Percentiles rank a stretch among this genome's conserved stretches.
Conservation (phyloP, 1,140 invertebrate species). For the Venustaconcha ellipsiformis region DNA sequence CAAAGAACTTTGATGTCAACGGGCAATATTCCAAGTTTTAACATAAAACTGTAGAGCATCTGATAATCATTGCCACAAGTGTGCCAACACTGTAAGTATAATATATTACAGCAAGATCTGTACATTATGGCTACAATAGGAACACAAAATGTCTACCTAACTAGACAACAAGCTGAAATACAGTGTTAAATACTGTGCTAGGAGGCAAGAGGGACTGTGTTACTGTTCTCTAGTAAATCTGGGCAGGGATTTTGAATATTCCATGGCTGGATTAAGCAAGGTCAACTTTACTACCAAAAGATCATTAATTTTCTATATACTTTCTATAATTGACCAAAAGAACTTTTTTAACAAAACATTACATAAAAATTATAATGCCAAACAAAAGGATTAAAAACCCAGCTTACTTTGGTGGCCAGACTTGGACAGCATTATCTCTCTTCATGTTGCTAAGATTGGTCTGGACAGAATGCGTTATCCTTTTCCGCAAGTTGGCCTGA, state of each 20-base stretch:
- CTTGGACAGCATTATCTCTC: slow-evolving; percentile 67
- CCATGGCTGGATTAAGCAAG: not conserved
- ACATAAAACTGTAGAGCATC: no score
- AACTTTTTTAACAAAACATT: not conserved
- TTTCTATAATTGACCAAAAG: not conserved
- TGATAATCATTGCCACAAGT: no score
- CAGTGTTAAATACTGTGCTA: no score
- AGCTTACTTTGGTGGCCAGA: slow-evolving; percentile 68
- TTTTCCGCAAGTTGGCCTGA: slow-evolving; percentile 67
- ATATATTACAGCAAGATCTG: no score
- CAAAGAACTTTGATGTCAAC: no score
- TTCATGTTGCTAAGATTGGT: slow-evolving; percentile 68
- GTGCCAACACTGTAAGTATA: no score
- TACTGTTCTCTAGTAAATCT: not conserved
- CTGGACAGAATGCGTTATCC: slow-evolving; percentile 68
- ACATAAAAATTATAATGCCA: not conserved
- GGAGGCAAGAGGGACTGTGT: no score
- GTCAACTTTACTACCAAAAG: not conserved
- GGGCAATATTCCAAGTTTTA: no score
- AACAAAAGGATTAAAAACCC: slow-evolving; percentile 12
- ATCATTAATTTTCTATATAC: not conserved
- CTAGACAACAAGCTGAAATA: no score
- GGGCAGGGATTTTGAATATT: not conserved
- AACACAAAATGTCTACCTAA: no score
- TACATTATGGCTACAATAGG: no score